Percentiles rank a stretch among this genome's conserved stretches.
Conservation (phyloP, 2,113 vertebrate genomes). For the Otolemur garnettii region DNA sequence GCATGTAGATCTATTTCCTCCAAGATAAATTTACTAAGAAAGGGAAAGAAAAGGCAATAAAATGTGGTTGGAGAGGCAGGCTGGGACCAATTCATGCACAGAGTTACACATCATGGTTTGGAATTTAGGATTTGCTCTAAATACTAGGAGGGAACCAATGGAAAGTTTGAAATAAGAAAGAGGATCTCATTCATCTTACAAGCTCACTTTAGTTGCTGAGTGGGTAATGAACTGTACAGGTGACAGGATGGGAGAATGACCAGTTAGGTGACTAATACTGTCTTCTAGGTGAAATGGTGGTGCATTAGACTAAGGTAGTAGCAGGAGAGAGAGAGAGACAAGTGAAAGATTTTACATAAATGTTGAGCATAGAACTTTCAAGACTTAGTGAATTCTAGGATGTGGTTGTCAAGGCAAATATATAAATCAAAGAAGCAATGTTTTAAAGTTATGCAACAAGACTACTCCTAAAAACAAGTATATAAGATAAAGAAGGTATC, state of each 20-base stretch:
- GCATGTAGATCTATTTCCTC: neutral
- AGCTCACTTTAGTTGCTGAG: neutral
- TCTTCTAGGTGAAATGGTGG: neutral
- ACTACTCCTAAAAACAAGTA: neutral
- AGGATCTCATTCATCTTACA: neutral
- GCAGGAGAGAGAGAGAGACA: neutral
- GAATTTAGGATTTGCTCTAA: neutral
- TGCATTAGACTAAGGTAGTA: neutral
- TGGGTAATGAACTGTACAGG: neutral
- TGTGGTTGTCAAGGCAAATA: neutral
- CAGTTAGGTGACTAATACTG: neutral
- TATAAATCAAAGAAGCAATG: neutral
- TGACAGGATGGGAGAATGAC: neutral
- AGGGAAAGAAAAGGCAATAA: neutral
- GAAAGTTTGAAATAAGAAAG: neutral
- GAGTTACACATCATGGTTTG: neutral
- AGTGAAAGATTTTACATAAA: neutral
- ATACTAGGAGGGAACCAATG: neutral
- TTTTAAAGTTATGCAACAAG: neutral
- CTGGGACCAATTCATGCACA: neutral
- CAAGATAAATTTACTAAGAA: neutral
- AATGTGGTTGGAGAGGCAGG: neutral
- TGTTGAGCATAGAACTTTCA: neutral
- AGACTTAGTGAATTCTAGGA: neutral
- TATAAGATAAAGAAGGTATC: neutral